phyloP scores from a whole-genome alignment of 2,888 invertebrate genomes.

The Aspidiotus rigidus region DNA sequence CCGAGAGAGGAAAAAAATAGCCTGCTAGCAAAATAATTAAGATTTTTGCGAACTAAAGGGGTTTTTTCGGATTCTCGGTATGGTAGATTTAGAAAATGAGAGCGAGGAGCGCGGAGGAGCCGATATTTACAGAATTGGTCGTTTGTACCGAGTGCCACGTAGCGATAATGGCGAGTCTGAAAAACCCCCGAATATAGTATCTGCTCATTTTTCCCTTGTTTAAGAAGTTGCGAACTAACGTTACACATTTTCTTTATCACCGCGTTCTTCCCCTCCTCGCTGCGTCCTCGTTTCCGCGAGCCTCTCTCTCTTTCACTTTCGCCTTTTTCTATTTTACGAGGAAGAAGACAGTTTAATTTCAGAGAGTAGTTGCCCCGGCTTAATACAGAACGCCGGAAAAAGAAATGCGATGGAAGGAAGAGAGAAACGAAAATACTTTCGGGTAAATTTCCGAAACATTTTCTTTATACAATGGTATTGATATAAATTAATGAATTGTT shows the following conservation, averaged over 20 bases:
- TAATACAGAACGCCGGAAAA: too few species aligned
- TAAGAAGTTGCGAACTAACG: constrained; percentile 1
- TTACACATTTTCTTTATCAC: not conserved
- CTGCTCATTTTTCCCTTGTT: not conserved
- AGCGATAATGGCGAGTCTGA: not conserved
- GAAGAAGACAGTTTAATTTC: not conserved
- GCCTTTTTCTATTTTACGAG: not conserved
- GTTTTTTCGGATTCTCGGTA: not conserved
- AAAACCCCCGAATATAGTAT: not conserved
- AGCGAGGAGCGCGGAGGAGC: not conserved
- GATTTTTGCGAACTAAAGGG: not conserved
- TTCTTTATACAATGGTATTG: too few species aligned
- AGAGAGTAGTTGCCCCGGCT: too few species aligned
- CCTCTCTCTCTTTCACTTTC: not conserved
- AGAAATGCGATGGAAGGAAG: too few species aligned
- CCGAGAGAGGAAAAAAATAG: not conserved
- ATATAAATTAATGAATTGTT: too few species aligned
- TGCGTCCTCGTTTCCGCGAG: not conserved
- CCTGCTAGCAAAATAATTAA: not conserved
- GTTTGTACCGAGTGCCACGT: constrained; percentile 3
- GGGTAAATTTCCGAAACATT: too few species aligned
- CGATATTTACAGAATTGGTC: not conserved
- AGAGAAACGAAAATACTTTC: too few species aligned
- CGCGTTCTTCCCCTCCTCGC: not conserved
- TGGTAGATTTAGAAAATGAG: not conserved